A percentile compares a stretch with the other conserved stretches of the same genome.
These are phyloP conservation scores for Lasius fuliginosus DNA, from an alignment of 2,888 invertebrate species.

Conservation along the genomic window DNA sequence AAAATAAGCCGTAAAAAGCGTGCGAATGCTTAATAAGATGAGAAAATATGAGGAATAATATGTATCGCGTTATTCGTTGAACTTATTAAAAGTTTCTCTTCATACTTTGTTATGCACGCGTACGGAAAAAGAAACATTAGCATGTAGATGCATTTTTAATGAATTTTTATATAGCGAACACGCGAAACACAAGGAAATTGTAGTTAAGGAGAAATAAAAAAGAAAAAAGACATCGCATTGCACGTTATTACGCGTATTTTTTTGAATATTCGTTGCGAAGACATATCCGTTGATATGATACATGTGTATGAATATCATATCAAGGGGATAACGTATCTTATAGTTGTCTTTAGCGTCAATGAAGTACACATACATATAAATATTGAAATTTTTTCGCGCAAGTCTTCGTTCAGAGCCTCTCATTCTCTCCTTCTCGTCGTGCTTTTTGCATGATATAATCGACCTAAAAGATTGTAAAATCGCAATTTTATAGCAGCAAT, in stretches of 20 bases:
- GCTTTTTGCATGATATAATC: not conserved
- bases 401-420: not conserved
- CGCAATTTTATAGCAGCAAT: not conserved
- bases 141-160: conserved; percentile 4
- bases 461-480: not conserved
- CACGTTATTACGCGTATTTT: not conserved
- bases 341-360: not conserved
- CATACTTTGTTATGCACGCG: not conserved
- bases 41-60: not conserved
- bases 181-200: not conserved
- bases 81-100: not conserved
- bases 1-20: not conserved
- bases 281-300: not conserved
- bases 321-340: not conserved
- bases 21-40: not conserved
- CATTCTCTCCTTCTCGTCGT: not conserved
- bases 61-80: not conserved
- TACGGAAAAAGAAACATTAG: not conserved
- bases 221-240: not conserved
- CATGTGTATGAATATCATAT: not conserved
- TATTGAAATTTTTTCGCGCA: not conserved
- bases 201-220: not conserved
- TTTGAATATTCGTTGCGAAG: not conserved
- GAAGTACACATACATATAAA: not conserved
- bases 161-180: not conserved